phyloP scores from a whole-genome alignment of 2,113 vertebrate genomes.

The Myocastor coypus region DNA sequence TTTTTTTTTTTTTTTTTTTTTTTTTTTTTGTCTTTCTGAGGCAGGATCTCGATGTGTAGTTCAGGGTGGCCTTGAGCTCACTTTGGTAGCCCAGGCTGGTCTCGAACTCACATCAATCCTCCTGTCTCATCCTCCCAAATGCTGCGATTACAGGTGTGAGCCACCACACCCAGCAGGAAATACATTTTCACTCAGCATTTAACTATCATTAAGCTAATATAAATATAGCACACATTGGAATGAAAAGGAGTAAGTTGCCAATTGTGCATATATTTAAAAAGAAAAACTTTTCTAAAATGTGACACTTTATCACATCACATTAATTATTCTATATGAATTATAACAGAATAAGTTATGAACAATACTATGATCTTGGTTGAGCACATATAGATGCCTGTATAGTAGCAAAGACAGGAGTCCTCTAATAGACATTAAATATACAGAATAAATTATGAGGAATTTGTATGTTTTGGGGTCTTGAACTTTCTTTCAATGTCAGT shows the following conservation, averaged over 20 bases:
- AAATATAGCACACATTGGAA: not conserved
- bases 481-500: not conserved
- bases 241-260: not conserved
- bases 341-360: not conserved
- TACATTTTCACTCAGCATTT: not conserved
- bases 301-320: constrained; percentile 15
- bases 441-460: not conserved
- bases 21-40: no score
- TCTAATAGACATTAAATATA: not conserved
- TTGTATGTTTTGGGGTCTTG: not conserved
- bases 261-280: not conserved
- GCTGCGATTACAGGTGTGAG: no score
- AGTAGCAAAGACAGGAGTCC: not conserved
- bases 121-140: no score
- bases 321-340: not conserved
- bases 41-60: no score
- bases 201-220: not conserved
- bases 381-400: rapidly evolving
- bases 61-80: no score
- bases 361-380: not conserved
- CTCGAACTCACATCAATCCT: no score
- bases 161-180: no score
- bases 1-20: no score
- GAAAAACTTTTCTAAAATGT: constrained; percentile 3
- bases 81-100: no score